phyloP scores from a whole-genome alignment of 2,888 invertebrate species.

The Agrilus mali region DNA sequence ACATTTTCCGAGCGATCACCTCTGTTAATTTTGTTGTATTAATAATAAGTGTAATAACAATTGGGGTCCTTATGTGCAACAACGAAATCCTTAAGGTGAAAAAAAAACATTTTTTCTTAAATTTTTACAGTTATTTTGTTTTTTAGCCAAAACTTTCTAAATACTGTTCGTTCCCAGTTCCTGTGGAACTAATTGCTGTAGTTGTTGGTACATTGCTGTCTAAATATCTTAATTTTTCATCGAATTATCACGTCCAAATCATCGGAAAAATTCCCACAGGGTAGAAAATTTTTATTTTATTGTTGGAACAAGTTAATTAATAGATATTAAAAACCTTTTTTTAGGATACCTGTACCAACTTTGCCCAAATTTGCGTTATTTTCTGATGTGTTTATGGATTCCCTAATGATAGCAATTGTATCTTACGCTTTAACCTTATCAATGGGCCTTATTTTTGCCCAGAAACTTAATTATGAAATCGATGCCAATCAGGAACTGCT shows the following conservation, averaged over 20 bases:
- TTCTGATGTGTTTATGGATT: constrained; percentile 42
- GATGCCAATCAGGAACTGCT: constrained; percentile 62
- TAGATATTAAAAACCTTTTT: constrained; percentile 11
- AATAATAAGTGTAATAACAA: constrained; percentile 46
- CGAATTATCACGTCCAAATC: constrained; percentile 38
- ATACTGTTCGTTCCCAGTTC: constrained; percentile 53
- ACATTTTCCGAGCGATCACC: constrained; percentile 42
- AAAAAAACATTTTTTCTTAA: not conserved
- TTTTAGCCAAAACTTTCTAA: constrained; percentile 44
- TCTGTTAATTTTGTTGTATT: constrained; percentile 48
- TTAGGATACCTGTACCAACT: constrained; percentile 44
- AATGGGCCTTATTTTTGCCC: constrained; percentile 62
- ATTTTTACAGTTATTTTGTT: not conserved
- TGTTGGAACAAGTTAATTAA: not conserved
- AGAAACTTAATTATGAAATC: constrained; percentile 54
- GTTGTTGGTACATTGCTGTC: constrained; percentile 54
- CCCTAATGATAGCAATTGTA: constrained; percentile 55
- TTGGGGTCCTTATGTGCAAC: constrained; percentile 45
- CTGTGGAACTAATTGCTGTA: constrained; percentile 62
- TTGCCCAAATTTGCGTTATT: constrained; percentile 46
- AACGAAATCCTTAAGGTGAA: constrained; percentile 53
- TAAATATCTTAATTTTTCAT: constrained; percentile 40
- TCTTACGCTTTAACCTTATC: constrained; percentile 62
- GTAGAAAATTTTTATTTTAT: too few species aligned
- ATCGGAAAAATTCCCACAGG: constrained; percentile 61